Evolutionary conservation across 2,888 invertebrate genomes (phyloP).

Genomic region (Nomada hirtipes): DNA sequence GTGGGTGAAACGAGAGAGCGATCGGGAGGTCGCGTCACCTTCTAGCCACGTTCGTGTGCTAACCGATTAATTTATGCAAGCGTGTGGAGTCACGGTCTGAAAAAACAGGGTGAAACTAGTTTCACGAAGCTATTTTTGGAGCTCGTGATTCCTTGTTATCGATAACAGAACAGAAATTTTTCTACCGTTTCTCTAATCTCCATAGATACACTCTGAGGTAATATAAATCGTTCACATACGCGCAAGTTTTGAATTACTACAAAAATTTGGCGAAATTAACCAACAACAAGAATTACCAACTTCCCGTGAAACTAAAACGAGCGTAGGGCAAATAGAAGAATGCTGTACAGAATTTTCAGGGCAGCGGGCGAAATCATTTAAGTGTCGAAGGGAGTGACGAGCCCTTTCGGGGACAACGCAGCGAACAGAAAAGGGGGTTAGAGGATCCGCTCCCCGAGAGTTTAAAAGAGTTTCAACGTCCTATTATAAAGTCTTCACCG

Average conservation of each 20-base stretch:
- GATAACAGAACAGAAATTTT: too few relatives aligned
- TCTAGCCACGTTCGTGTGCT: conserved; percentile 44
- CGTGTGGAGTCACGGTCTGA: conserved; percentile 26
- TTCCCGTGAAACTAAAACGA: background rate
- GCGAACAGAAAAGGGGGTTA: conserved; percentile 16
- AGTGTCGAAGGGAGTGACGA: conserved; percentile 25
- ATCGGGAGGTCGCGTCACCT: conserved; percentile 49
- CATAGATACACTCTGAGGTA: too few relatives aligned
- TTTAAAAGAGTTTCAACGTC: conserved; percentile 82
- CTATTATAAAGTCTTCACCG: conserved; percentile 84
- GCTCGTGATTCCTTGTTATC: too few relatives aligned
- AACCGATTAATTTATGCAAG: conserved; percentile 60
- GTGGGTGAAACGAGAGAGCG: conserved; percentile 5
- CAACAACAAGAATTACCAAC: too few relatives aligned
- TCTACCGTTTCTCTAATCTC: too few relatives aligned
- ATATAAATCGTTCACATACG: too few relatives aligned
- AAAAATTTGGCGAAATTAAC: background rate
- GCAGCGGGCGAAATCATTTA: conserved; percentile 14
- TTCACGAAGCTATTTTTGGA: background rate
- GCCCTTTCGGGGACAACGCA: conserved; percentile 29
- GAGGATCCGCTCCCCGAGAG: conserved; percentile 70
- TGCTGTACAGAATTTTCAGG: background rate
- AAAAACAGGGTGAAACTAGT: background rate
- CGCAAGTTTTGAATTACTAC: background rate
- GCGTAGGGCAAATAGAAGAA: background rate